Percentiles rank a stretch among this genome's conserved stretches.
Evolutionary conservation across 2,888 invertebrate species (phyloP).

Genomic region (Papilio gigon): DNA sequence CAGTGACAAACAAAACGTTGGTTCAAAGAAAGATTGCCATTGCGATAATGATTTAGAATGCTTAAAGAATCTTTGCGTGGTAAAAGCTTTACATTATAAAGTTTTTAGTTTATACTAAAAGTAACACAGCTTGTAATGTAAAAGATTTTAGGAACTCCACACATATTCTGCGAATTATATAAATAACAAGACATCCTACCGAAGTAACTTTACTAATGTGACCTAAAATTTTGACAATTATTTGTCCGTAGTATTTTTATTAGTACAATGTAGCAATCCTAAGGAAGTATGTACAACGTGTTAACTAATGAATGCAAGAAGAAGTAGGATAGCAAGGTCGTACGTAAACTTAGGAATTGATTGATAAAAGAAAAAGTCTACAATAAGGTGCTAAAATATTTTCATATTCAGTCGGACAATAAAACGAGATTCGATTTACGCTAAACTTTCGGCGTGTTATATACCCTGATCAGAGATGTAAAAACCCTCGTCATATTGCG

Average conservation of each 20-base stretch:
- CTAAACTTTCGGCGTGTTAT: not conserved
- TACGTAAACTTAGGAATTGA: not conserved
- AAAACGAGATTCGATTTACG: not conserved
- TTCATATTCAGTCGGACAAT: not conserved
- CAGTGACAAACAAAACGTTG: not conserved
- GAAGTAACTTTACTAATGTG: no score
- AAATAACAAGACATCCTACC: no score
- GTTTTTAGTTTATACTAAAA: not conserved
- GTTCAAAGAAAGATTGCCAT: no score
- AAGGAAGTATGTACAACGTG: no score
- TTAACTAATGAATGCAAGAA: not conserved
- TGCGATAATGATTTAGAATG: not conserved
- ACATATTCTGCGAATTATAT: no score
- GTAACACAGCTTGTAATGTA: no score
- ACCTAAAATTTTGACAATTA: no score
- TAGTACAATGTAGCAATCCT: no score
- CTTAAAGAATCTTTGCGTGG: not conserved
- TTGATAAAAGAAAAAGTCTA: not conserved
- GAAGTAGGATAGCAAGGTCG: not conserved
- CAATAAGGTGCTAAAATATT: not conserved
- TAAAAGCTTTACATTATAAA: not conserved
- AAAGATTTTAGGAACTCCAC: no score
- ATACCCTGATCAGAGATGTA: no score
- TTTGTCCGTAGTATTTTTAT: no score
- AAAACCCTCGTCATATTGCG: no score